These are phyloP conservation scores for Spinus olivaceus DNA, from an alignment of 2,797 vertebrate species.

Conservation along the genomic window DNA sequence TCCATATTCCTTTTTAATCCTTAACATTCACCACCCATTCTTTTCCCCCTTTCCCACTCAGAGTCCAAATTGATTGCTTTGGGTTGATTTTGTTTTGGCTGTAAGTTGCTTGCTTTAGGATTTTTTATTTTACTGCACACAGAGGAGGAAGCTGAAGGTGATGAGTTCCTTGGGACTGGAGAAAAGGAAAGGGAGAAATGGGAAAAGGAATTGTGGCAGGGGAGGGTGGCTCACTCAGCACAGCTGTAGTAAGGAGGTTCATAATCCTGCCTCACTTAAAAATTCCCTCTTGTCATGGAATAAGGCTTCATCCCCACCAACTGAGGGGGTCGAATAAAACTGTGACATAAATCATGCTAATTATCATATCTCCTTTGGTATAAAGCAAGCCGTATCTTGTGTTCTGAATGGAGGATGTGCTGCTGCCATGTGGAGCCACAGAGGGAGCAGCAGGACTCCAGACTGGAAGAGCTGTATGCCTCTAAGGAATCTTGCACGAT, in stretches of 20 bases:
- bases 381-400: background rate
- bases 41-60: accelerated
- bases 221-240: background rate
- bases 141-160: background rate
- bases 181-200: background rate
- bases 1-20: background rate
- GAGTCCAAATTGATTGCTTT: background rate
- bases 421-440: accelerated
- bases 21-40: background rate
- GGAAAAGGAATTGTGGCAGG: background rate
- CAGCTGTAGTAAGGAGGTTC: accelerated
- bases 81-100: background rate
- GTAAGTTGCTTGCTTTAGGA: background rate
- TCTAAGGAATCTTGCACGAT: background rate
- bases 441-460: background rate
- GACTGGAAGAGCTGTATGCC: accelerated
- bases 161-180: background rate
- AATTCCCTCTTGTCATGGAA: background rate
- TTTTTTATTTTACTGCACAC: background rate
- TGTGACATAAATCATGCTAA: background rate
- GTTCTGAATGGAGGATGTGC: background rate
- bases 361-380: background rate
- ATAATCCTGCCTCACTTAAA: background rate
- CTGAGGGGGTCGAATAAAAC: background rate
- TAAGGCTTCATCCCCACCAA: background rate